A percentile compares a stretch with the other conserved stretches of the same genome.
phyloP scores from a whole-genome alignment of 23 tunicate genomes.

The Ascidia mentula region DNA sequence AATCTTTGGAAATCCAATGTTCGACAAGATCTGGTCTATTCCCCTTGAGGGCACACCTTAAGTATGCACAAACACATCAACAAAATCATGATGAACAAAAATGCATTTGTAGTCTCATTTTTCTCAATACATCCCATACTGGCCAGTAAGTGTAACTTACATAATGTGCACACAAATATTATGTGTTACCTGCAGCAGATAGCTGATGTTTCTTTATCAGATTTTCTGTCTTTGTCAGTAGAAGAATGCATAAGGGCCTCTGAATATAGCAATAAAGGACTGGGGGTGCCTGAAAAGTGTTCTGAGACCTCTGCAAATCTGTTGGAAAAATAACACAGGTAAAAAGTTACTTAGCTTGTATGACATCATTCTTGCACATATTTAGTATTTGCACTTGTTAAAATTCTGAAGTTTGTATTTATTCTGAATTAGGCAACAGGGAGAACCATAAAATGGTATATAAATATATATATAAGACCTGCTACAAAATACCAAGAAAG shows the following conservation, averaged over 20 bases:
- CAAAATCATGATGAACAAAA: no score
- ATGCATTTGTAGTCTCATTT: no score
- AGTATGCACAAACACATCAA: neutral
- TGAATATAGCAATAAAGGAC: conserved; percentile 74
- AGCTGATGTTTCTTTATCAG: conserved; percentile 59
- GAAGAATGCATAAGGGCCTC: conserved; percentile 90
- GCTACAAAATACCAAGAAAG: no score
- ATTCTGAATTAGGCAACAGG: no score
- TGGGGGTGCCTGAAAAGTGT: conserved; percentile 46
- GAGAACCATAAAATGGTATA: no score
- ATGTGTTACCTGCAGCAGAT: conserved; percentile 20
- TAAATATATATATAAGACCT: no score
- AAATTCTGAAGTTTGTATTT: no score
- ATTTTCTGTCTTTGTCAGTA: conserved; percentile 45
- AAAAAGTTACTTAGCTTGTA: no score
- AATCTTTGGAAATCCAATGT: conserved; percentile 61
- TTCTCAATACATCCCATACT: no score
- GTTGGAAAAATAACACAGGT: no score
- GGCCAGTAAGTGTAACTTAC: neutral
- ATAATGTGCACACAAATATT: neutral
- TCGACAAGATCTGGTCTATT: conserved; percentile 78
- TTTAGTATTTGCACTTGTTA: no score
- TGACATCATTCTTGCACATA: no score
- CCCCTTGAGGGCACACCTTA: conserved; percentile 78
- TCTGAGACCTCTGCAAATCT: conserved; percentile 66